Evolutionary conservation across 2,113 vertebrate genomes (phyloP).

Genomic region (Macquaria australasica): DNA sequence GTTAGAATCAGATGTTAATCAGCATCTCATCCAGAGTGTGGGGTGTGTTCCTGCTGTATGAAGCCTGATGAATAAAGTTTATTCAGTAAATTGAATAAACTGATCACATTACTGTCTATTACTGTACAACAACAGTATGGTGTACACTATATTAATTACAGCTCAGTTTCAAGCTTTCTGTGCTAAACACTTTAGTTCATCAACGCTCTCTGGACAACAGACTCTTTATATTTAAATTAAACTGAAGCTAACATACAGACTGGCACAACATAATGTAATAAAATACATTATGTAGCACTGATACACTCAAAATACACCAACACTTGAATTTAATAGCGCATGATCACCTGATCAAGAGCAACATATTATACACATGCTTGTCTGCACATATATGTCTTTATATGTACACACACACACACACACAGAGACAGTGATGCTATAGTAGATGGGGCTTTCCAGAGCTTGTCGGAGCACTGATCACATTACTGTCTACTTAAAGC

Average conservation of each 20-base stretch:
- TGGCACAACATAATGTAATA: neutral
- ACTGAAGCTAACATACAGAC: neutral
- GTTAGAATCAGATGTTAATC: conserved; percentile 4
- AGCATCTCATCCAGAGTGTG: neutral
- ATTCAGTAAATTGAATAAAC: no score
- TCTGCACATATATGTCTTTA: neutral
- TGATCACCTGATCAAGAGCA: neutral
- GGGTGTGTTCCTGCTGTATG: neutral
- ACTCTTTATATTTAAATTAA: neutral
- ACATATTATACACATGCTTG: neutral
- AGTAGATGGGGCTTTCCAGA: conserved; percentile 59
- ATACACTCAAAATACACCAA: neutral
- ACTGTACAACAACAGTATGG: neutral
- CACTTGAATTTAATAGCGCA: neutral
- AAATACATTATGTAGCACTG: neutral
- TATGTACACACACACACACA: neutral
- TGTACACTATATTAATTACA: neutral
- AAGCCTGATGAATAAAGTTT: neutral
- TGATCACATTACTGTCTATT: neutral
- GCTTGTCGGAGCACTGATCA: conserved; percentile 73
- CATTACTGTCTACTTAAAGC: conserved; percentile 77
- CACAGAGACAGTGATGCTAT: conserved; percentile 15
- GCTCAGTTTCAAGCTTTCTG: neutral
- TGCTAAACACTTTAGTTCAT: neutral
- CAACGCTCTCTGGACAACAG: neutral